A percentile compares a stretch with the other conserved stretches of the same genome.
Conservation (phyloP, 2,113 vertebrate species). For the Ginglymostoma cirratum region DNA sequence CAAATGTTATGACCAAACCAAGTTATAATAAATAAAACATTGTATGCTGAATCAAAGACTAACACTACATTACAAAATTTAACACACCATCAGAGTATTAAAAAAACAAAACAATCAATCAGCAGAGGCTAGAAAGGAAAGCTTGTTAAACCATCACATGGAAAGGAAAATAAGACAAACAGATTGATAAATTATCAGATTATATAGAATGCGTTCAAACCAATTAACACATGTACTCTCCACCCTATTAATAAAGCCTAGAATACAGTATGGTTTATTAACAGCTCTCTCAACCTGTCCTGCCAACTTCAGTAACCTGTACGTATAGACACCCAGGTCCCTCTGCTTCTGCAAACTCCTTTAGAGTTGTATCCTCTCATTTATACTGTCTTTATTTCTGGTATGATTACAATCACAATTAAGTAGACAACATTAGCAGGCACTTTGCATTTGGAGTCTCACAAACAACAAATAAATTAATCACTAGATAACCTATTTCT, state of each 20-base stretch:
- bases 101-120: background rate
- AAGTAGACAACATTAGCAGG: background rate
- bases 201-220: background rate
- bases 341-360: no score
- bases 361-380: no score
- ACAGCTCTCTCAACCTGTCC: no score
- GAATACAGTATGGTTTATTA: no score
- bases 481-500: background rate
- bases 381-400: background rate
- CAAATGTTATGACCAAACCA: background rate
- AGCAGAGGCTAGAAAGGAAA: background rate
- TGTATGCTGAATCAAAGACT: background rate
- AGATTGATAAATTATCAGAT: background rate
- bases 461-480: background rate
- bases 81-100: background rate
- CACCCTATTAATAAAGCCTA: no score
- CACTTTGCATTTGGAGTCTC: background rate
- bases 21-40: background rate
- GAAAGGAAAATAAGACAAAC: background rate
- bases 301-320: no score
- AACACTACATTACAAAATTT: background rate
- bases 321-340: no score
- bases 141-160: background rate
- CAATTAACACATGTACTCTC: background rate
- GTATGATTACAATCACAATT: background rate